Evolutionary conservation across 2,888 invertebrate species (phyloP), one percentile per base, ranked within the genome.

Genomic region (Cephus pulcher): DNA sequence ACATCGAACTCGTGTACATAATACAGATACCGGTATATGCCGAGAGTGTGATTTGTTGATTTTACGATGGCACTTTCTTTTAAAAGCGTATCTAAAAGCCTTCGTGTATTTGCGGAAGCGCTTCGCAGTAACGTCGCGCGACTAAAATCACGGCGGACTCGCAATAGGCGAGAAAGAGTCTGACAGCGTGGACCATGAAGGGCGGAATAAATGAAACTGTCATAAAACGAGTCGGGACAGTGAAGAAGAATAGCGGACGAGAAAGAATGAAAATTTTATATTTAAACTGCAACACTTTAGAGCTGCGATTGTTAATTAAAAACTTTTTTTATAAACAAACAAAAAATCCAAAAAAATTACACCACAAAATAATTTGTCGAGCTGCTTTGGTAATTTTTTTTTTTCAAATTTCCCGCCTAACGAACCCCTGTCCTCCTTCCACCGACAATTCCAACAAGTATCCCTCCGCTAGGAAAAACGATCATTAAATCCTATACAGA

Each of bases 31-130:
- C 12, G 12, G 23, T 56, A 56, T 6, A 56, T 15, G 6, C 15
- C 2, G 15, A 9, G 40, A 56, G 40, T 23, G 77, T 77, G 74
- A 77, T 77, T 77, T 77, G 77, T 77, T 77, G 77, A 77, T 77
- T 77, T 77, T 74, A 77, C 77, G 77, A 35, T 77, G 35, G 74
- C 74, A 77, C 56, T 77, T 73, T 37, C 34, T 37, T 32, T 56
- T 56, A 56, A 56, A 56, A 56, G 40, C 40, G 23, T 56, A 9
- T 56, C 40, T 56, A 56, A 56, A 56, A 56, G 40, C 40, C 23
- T 56, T 56, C 23, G 23, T 23, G 23, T 56, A 56, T 56, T 56
- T 56, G 40, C 40, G 40, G 23, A 23, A 56, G 23, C 23, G 9
- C 40, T 56, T 56, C 40, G 40, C 40, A 56, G 15, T 56, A 23